These are phyloP conservation scores for Archaeoteleia sp. DNA, from an alignment of 2,888 invertebrate species.

Conservation along the genomic window DNA sequence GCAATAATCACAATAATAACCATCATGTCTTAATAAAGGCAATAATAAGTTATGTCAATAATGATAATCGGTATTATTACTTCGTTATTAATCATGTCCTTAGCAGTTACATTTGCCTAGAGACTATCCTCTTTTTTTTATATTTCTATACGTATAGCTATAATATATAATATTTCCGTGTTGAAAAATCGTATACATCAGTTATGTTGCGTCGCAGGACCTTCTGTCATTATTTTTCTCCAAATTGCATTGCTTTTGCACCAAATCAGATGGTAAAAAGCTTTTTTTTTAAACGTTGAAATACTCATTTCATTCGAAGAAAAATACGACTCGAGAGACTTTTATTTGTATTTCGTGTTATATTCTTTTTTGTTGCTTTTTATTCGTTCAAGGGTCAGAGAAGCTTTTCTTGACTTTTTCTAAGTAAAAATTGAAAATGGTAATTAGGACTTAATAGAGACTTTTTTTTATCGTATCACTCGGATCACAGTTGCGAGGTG, in stretches of 20 bases:
- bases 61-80: constrained; percentile 50
- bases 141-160: constrained; percentile 73
- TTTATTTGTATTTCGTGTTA: constrained; percentile 28
- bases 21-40: constrained; percentile 55
- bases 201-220: constrained; percentile 74
- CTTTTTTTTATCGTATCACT: constrained; percentile 71
- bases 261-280: no score
- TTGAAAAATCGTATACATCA: constrained; percentile 77
- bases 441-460: constrained; percentile 67
- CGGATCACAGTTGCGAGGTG: constrained; percentile 74
- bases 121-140: constrained; percentile 70
- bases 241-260: no score
- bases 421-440: constrained; percentile 50
- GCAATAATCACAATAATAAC: constrained; percentile 56
- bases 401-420: constrained; percentile 33
- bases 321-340: constrained; percentile 49
- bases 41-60: constrained; percentile 55
- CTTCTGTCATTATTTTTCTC: constrained; percentile 62
- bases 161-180: constrained; percentile 75
- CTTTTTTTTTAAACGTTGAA: no score
- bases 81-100: constrained; percentile 51
- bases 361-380: constrained; percentile 10
- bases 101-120: constrained; percentile 63
- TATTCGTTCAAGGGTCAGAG: constrained; percentile 23
- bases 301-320: constrained; percentile 30